These are phyloP conservation scores for Leucosticte australis DNA, from an alignment of 2,113 vertebrate genomes.

Conservation along the genomic window DNA sequence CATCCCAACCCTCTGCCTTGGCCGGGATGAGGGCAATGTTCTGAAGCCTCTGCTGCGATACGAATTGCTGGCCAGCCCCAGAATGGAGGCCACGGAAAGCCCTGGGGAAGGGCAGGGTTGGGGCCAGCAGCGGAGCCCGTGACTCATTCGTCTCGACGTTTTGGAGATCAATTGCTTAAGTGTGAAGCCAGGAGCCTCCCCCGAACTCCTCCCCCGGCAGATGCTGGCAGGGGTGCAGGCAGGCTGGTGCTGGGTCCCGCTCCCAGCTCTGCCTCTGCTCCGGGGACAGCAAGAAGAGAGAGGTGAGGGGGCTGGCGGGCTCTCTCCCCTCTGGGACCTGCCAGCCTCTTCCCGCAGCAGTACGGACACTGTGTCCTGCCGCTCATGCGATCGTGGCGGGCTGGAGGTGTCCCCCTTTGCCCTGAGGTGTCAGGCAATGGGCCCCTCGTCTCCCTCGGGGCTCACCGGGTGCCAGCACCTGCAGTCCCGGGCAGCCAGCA, in stretches of 20 bases:
- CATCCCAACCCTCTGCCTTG: background rate
- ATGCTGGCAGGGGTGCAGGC: background rate
- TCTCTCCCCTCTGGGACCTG: background rate
- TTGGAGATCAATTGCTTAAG: background rate
- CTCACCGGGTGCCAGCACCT: background rate
- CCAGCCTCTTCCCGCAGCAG: background rate
- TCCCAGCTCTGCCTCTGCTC: background rate
- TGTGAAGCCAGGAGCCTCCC: background rate
- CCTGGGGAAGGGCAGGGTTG: background rate
- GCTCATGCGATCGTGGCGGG: background rate
- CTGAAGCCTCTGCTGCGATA: background rate
- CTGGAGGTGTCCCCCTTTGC: background rate
- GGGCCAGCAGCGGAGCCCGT: background rate
- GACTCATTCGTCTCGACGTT: background rate
- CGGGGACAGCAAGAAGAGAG: background rate
- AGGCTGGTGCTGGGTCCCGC: fast-evolving
- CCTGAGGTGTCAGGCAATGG: background rate
- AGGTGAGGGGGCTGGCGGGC: fast-evolving
- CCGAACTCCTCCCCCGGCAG: background rate
- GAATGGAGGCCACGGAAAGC: background rate
- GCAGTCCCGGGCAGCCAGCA: background rate
- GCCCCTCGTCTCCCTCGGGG: background rate
- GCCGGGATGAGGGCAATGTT: fast-evolving
- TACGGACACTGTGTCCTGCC: fast-evolving
- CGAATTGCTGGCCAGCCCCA: background rate